phyloP scores from a whole-genome alignment of 2,888 invertebrate genomes.

The Tupiocoris notatus region DNA sequence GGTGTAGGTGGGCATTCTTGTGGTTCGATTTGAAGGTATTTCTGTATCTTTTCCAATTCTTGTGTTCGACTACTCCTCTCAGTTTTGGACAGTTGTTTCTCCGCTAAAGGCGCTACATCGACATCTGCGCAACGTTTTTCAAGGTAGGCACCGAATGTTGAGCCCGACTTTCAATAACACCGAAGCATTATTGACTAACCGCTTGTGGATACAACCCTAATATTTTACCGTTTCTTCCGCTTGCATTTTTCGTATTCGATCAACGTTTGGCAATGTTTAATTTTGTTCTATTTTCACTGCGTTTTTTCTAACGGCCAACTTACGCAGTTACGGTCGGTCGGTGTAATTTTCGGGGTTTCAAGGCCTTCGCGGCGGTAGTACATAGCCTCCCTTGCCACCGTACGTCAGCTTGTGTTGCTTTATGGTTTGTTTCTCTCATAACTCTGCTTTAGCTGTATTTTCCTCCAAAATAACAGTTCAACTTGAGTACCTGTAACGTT shows the following conservation, averaged over 20 bases:
- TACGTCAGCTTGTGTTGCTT: conserved; percentile 26
- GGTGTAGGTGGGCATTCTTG: background rate
- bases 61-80: background rate
- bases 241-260: no score
- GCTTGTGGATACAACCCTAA: background rate
- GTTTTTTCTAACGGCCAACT: no score
- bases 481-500: no score
- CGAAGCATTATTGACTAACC: conserved; percentile 34
- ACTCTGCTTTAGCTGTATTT: no score
- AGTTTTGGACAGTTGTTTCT: background rate
- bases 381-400: conserved; percentile 14
- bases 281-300: no score
- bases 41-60: conserved; percentile 1
- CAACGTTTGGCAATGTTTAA: no score
- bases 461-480: no score
- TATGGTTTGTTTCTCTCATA: no score
- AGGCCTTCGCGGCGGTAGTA: conserved; percentile 31
- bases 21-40: background rate
- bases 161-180: conserved; percentile 29
- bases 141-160: conserved; percentile 25
- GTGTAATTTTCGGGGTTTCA: conserved; percentile 6
- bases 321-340: background rate
- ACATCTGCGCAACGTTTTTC: conserved; percentile 16
- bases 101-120: background rate
- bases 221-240: background rate